Evolutionary conservation across 1,140 invertebrate genomes (phyloP), one percentile per base, ranked within the genome.

Genomic region (Druon quercuslanigerum): DNA sequence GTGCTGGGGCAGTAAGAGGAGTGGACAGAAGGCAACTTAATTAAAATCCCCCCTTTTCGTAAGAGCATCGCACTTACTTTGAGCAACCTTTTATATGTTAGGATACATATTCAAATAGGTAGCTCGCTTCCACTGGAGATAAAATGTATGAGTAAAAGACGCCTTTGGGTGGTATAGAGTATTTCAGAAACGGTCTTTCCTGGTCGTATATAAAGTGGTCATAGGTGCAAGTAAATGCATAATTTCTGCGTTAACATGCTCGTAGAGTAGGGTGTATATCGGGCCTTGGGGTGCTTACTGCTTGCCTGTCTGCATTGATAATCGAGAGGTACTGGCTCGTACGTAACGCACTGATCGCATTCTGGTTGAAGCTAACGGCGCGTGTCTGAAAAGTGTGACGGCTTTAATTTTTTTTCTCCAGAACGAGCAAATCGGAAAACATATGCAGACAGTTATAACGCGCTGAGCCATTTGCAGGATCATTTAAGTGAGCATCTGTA

Each of bases 391-490:
- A 82, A 84, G 80, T 84, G 81, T 81, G 79, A 84, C 78, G 71
- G 79, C 74, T 60, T 73, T 79, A 78, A 73, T 80, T 82, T 75
- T 77, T 79, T 73, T 66, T 72, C 74, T 79, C 76, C 78, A 71
- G 80, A 76, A 56, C 77, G 71, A 76, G 80, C 80, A 71, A 79
- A 80, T 76, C 72, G 78, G 79, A 75, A 82, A 82, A 75, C 82
- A 80, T 82, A 83, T 79, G 82, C 75, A 76, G 80, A 84, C 83
- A 85, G 84, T 85, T 85, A 85, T 81, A 85, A 83, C 79, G 79
- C 82, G 76, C 75, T 81, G 80, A 82, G 81, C 80, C 82, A 85
- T 85, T 85, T 83, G 84, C 82, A 80, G 78, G 82, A 85, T 85
- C 84, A 82, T 85, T 85, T 85, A 80, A 79, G 79, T 77, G 80